Percentiles rank a stretch among this genome's conserved stretches.
phyloP scores from a whole-genome alignment of 64 coral and sea anemone species.

The Stichodactyla helianthus region DNA sequence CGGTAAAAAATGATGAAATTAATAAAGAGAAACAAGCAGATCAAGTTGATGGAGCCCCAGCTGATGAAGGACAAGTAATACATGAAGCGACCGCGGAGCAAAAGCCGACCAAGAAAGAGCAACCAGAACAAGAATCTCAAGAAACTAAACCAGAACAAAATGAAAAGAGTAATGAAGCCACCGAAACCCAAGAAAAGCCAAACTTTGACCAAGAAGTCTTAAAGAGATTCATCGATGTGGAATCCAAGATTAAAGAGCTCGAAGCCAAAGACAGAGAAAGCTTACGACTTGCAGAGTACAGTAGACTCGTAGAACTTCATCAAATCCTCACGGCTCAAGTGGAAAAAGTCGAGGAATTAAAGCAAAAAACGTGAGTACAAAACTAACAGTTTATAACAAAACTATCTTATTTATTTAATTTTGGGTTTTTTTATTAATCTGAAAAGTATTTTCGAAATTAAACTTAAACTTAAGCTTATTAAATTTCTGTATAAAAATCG shows the following conservation, averaged over 20 bases:
- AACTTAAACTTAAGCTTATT: too few relatives aligned
- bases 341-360: conserved; percentile 45
- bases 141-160: conserved; percentile 3
- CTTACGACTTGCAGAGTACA: conserved; percentile 44
- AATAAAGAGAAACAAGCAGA: conserved; percentile 9
- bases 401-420: too few relatives aligned
- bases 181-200: conserved; percentile 49
- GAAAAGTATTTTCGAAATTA: too few relatives aligned
- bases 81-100: not conserved
- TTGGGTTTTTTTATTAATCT: too few relatives aligned
- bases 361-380: conserved; percentile 71
- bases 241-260: conserved; percentile 59
- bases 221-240: conserved; percentile 69
- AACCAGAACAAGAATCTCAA: conserved; percentile 7
- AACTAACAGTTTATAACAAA: too few relatives aligned
- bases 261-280: conserved; percentile 52
- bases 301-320: conserved; percentile 54
- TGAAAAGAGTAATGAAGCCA: not conserved
- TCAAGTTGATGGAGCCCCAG: conserved; percentile 1
- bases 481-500: too few relatives aligned
- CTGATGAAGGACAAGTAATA: not conserved
- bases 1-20: conserved; percentile 14
- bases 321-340: conserved; percentile 37
- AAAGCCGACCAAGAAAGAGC: not conserved
- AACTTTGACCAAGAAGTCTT: conserved; percentile 81